Conservation (phyloP, 2,113 vertebrate species). For the Labeo catla region DNA sequence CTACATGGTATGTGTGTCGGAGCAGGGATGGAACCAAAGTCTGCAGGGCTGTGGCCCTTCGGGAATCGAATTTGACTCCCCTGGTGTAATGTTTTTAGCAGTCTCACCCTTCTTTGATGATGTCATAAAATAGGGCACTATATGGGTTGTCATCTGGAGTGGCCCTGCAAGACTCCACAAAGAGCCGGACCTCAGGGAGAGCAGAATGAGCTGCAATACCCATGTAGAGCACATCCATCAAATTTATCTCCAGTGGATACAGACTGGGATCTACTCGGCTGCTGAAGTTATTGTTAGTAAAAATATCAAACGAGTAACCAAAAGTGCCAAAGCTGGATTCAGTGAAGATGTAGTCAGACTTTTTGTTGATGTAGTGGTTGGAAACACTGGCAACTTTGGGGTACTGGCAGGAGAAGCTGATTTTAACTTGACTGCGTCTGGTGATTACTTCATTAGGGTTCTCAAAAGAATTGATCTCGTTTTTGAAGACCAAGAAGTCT, state of each 20-base stretch:
- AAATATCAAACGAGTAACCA: conserved; percentile 73
- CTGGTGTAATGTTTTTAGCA: background rate
- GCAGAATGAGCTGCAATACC: conserved; percentile 69
- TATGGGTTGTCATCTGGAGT: conserved; percentile 70
- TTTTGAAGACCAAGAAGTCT: conserved; percentile 70
- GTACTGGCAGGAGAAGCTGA: conserved; percentile 73
- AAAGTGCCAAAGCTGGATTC: conserved; percentile 77
- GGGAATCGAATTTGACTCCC: too few species aligned
- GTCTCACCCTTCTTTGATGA: conserved; percentile 72
- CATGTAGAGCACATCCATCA: conserved; percentile 69
- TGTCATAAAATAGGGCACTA: conserved; percentile 64
- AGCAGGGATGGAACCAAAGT: too few species aligned
- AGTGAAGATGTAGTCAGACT: conserved; percentile 71
- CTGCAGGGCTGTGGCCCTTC: too few species aligned
- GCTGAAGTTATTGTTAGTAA: conserved; percentile 58
- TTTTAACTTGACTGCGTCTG: conserved; percentile 62
- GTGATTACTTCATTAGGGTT: conserved; percentile 58
- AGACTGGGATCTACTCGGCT: conserved; percentile 45
- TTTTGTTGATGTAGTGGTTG: conserved; percentile 62
- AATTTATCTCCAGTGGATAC: conserved; percentile 70
- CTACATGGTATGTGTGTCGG: too few species aligned
- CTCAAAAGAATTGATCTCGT: conserved; percentile 69
- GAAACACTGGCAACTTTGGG: conserved; percentile 70
- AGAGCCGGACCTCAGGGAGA: conserved; percentile 65
- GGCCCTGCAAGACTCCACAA: conserved; percentile 78